Evolutionary conservation across 2,888 invertebrate species (phyloP).

Genomic region (Sarcophaga variegata): DNA sequence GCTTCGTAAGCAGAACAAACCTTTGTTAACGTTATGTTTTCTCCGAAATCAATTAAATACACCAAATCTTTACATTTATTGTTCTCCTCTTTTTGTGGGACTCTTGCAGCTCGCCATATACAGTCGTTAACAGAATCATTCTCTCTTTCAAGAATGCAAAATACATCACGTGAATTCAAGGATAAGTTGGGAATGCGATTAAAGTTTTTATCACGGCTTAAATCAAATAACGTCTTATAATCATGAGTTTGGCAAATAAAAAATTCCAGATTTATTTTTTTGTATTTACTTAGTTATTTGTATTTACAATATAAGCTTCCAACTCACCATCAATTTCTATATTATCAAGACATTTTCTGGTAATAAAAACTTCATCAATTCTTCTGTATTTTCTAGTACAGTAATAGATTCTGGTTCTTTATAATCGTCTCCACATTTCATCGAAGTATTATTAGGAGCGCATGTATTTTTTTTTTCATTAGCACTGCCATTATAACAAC

Average conservation of each 20-base stretch:
- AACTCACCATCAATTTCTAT: slow-evolving; percentile 63
- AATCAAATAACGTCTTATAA: slow-evolving; percentile 53
- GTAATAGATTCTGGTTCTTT: not conserved
- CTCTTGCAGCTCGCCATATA: slow-evolving; percentile 64
- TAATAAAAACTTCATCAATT: slow-evolving; percentile 47
- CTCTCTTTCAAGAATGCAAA: slow-evolving; percentile 61
- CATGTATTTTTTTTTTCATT: not conserved
- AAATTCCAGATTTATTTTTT: slow-evolving; percentile 60
- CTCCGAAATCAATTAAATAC: slow-evolving; percentile 70
- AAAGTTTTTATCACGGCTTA: slow-evolving; percentile 59
- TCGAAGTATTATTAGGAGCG: not conserved
- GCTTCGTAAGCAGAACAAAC: slow-evolving; percentile 52
- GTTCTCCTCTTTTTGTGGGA: not conserved
- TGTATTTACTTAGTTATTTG: slow-evolving; percentile 62
- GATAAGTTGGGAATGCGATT: slow-evolving; percentile 24
- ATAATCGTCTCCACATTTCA: not conserved
- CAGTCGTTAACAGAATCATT: not conserved
- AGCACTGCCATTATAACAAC: not conserved
- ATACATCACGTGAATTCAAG: slow-evolving; percentile 51
- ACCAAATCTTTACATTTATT: not conserved
- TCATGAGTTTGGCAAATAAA: slow-evolving; percentile 67
- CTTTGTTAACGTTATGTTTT: slow-evolving; percentile 57
- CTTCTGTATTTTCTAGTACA: not conserved
- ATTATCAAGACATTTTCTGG: slow-evolving; percentile 44
- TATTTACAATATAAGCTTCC: slow-evolving; percentile 61